Percentiles rank a stretch among this genome's conserved stretches.
phyloP scores from a whole-genome alignment of 2,888 invertebrate genomes.

The Diaphora mendica region DNA sequence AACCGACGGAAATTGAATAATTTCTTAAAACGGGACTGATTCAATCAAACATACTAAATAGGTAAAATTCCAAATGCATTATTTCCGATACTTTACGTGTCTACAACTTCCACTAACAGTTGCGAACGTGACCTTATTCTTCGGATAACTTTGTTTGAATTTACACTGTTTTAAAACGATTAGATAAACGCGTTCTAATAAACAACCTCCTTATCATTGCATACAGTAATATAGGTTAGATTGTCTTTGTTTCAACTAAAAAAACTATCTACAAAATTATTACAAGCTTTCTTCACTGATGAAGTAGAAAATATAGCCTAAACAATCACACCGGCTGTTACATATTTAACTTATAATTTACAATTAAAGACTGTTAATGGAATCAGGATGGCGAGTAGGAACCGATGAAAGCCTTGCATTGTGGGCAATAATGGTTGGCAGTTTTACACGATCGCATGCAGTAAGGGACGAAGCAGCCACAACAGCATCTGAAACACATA shows the following conservation, averaged over 20 bases:
- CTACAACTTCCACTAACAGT: background rate
- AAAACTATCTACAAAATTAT: background rate
- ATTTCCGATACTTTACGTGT: background rate
- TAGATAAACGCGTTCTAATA: background rate
- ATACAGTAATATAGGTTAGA: background rate
- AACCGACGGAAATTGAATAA: no score
- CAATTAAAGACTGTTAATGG: background rate
- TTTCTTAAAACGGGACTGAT: no score
- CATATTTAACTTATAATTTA: background rate
- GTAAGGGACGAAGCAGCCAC: slow-evolving; percentile 80
- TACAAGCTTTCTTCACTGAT: background rate
- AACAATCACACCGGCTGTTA: background rate
- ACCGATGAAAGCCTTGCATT: slow-evolving; percentile 79
- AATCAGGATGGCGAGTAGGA: slow-evolving; percentile 75
- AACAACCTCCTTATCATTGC: background rate
- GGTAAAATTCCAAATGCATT: background rate
- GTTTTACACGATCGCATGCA: slow-evolving; percentile 85
- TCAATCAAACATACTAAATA: background rate
- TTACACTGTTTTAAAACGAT: background rate
- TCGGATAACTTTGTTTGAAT: background rate
- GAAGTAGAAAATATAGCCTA: background rate
- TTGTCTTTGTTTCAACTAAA: background rate
- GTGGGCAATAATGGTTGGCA: slow-evolving; percentile 84
- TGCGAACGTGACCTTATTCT: background rate
- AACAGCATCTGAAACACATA: slow-evolving; percentile 73